These are phyloP conservation scores for Propsilocerus akamusi DNA, from an alignment of 1,140 invertebrate species.

Conservation along the genomic window DNA sequence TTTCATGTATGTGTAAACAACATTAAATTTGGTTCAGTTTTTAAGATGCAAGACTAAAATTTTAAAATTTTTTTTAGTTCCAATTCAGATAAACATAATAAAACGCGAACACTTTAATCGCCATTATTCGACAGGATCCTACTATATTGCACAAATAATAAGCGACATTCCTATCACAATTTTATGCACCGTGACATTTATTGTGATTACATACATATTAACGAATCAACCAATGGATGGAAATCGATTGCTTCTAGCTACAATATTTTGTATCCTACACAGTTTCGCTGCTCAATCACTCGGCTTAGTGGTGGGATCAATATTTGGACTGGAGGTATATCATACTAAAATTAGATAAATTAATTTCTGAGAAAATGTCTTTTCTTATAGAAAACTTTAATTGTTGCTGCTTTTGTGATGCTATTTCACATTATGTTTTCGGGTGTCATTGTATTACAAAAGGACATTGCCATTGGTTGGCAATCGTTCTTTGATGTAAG, in stretches of 20 bases:
- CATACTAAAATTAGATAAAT: no score
- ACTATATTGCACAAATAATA: slow-evolving; percentile 71
- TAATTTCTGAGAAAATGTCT: not conserved
- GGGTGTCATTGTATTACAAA: slow-evolving; percentile 8
- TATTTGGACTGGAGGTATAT: slow-evolving; percentile 54
- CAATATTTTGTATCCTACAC: slow-evolving; percentile 51
- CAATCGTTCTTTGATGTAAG: not conserved
- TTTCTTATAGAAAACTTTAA: not conserved
- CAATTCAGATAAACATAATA: slow-evolving; percentile 65
- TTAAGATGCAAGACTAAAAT: no score
- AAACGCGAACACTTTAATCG: slow-evolving; percentile 77
- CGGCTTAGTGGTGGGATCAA: slow-evolving; percentile 63
- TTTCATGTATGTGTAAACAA: slow-evolving; percentile 47
- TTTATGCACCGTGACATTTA: slow-evolving; percentile 50
- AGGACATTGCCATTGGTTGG: slow-evolving; percentile 26
- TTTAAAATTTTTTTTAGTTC: slow-evolving; percentile 45
- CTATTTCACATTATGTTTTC: not conserved
- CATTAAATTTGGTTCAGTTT: no score
- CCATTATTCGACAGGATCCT: slow-evolving; percentile 82
- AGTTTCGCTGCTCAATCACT: slow-evolving; percentile 67
- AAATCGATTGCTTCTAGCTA: slow-evolving; percentile 45
- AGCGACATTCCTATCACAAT: slow-evolving; percentile 75
- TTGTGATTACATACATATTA: slow-evolving; percentile 61
- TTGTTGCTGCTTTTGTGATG: not conserved
- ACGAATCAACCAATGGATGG: slow-evolving; percentile 59